phyloP scores from a whole-genome alignment of 2,888 invertebrate genomes.

The Eristalis arbustorum region DNA sequence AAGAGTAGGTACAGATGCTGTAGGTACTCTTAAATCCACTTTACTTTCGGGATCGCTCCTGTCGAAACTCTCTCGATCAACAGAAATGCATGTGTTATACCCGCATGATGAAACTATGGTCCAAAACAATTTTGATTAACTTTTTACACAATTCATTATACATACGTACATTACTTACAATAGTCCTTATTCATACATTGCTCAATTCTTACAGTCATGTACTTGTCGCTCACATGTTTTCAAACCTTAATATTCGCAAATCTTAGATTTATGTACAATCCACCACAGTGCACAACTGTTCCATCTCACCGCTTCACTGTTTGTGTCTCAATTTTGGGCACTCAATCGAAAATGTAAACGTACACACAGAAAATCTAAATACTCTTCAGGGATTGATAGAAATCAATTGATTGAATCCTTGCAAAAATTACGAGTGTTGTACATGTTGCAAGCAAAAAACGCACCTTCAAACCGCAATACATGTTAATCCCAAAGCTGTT shows the following conservation, averaged over 20 bases:
- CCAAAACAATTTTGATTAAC: no score
- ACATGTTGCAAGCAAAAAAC: constrained; percentile 27
- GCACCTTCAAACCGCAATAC: background rate
- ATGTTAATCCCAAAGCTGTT: constrained; percentile 22
- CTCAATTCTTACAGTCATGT: no score
- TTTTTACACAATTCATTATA: no score
- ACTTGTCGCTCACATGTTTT: no score
- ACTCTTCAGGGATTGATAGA: background rate
- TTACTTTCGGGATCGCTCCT: no score
- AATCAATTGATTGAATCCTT: background rate
- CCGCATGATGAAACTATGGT: no score
- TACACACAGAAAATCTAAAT: background rate
- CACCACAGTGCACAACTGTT: background rate
- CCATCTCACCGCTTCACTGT: background rate
- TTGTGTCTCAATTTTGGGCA: background rate
- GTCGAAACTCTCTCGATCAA: no score
- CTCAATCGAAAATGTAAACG: background rate
- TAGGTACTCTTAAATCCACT: no score
- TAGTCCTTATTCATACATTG: no score
- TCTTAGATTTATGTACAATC: background rate
- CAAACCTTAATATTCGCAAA: background rate
- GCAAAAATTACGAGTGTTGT: background rate
- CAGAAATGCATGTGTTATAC: no score
- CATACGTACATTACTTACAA: no score
- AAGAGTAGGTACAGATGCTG: no score